Conservation (phyloP, 2,888 invertebrate species). For the Lepas anatifera region DNA sequence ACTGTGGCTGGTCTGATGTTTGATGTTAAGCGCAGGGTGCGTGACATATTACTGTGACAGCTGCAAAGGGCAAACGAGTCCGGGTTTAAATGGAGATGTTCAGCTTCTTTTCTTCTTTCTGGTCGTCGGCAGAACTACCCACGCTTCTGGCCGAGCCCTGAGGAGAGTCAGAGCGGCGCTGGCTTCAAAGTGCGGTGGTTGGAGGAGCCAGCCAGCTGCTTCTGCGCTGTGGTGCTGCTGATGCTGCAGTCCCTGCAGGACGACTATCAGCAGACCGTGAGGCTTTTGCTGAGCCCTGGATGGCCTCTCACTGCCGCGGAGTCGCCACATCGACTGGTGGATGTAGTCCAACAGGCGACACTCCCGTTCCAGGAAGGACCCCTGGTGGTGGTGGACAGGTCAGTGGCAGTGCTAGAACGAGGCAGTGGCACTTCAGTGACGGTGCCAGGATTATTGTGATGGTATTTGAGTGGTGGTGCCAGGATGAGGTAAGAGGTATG, state of each 20-base stretch:
- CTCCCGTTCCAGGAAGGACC: slow-evolving; percentile 83
- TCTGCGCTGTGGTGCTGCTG: slow-evolving; percentile 21
- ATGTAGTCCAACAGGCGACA: slow-evolving; percentile 67
- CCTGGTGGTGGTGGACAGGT: slow-evolving; percentile 85
- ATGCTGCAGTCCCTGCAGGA: slow-evolving; percentile 51
- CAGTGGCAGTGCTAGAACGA: too few relatives aligned
- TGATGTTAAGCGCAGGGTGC: too few relatives aligned
- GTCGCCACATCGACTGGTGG: slow-evolving; percentile 47
- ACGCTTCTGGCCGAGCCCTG: slow-evolving; percentile 29
- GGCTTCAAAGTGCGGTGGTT: slow-evolving; percentile 25
- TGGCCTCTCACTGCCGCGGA: slow-evolving; percentile 61
- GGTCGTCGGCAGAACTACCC: slow-evolving; percentile 30
- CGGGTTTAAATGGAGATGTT: too few relatives aligned
- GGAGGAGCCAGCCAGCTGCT: slow-evolving; percentile 21
- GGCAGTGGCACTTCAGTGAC: too few relatives aligned
- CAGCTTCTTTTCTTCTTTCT: too few relatives aligned
- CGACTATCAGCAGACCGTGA: slow-evolving; percentile 83
- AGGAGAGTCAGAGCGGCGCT: slow-evolving; percentile 28
- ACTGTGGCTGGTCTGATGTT: too few relatives aligned
- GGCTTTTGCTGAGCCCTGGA: slow-evolving; percentile 70
- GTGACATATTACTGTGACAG: too few relatives aligned
- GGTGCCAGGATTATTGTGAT: too few relatives aligned
- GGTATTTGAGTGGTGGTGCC: not conserved
- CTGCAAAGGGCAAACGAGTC: too few relatives aligned
- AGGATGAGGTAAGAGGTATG: too few relatives aligned